Evolutionary conservation across 2,797 vertebrate species (phyloP).

Genomic region (Coendou prehensilis): DNA sequence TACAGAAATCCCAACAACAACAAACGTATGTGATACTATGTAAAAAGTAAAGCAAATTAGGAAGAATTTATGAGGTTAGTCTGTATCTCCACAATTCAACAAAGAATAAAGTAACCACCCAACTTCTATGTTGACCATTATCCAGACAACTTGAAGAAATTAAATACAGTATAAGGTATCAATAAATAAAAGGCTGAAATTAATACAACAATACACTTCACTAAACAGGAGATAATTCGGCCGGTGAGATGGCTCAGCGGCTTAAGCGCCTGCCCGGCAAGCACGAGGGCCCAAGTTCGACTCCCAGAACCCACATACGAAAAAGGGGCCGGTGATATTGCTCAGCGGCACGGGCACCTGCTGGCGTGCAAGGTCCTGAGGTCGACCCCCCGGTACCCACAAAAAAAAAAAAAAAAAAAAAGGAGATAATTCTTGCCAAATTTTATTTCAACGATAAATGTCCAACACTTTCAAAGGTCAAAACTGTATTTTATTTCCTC

Average conservation of each 20-base stretch:
- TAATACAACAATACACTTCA: conserved; percentile 32
- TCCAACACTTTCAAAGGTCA: conserved; percentile 42
- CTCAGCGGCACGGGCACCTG: too few species aligned
- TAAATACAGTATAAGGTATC: background rate
- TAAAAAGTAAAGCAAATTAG: conserved; percentile 49
- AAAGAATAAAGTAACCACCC: conserved; percentile 25
- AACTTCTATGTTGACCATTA: background rate
- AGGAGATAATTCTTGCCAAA: conserved; percentile 20
- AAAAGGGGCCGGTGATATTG: too few species aligned
- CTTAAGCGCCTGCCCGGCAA: too few species aligned
- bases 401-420: too few species aligned
- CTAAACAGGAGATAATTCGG: background rate
- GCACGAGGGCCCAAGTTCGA: too few species aligned
- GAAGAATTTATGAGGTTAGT: background rate
- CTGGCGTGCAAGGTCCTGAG: too few species aligned
- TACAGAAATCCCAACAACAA: conserved; percentile 5
- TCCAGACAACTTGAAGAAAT: conserved; percentile 22
- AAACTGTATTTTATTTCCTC: background rate
- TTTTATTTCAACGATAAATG: conserved; percentile 57
- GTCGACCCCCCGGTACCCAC: too few species aligned
- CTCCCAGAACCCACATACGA: too few species aligned
- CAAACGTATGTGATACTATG: background rate
- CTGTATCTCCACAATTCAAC: conserved; percentile 31
- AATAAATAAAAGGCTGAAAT: conserved; percentile 21
- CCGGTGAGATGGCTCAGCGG: too few species aligned